phyloP scores from a whole-genome alignment of 2,113 vertebrate species.

The Mesoclemmys tuberculata region DNA sequence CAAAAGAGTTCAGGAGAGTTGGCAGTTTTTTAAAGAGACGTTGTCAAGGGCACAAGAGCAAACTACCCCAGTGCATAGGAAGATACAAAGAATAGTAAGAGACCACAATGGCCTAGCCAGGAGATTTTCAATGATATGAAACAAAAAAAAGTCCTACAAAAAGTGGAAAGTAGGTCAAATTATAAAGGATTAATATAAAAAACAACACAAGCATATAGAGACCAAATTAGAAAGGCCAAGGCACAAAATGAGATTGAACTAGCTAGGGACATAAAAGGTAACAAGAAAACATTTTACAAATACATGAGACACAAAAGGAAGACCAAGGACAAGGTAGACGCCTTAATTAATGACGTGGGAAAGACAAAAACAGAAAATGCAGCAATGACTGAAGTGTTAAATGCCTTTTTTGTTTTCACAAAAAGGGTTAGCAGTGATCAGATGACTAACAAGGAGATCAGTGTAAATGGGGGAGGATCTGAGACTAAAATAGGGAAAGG shows the following conservation, averaged over 20 bases:
- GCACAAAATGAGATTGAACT: not conserved
- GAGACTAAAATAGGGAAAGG: not conserved
- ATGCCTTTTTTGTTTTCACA: not conserved
- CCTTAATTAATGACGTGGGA: not conserved
- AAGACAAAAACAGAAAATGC: not conserved
- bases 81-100: not conserved
- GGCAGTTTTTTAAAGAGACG: not conserved
- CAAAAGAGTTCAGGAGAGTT: not conserved
- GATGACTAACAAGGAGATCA: not conserved
- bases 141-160: not conserved
- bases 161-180: not conserved
- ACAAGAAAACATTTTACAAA: not conserved
- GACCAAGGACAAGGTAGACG: not conserved
- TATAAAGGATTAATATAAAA: not conserved
- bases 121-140: not conserved
- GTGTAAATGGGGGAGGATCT: not conserved
- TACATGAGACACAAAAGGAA: not conserved
- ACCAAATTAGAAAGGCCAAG: not conserved
- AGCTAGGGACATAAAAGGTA: not conserved
- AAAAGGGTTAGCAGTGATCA: not conserved
- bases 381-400: not conserved
- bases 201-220: not conserved
- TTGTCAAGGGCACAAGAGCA: not conserved
- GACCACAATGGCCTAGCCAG: not conserved
- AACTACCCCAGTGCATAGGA: not conserved